A percentile compares a stretch with the other conserved stretches of the same genome.
These are phyloP conservation scores for Formica aserva DNA, from an alignment of 2,888 invertebrate species.

Conservation along the genomic window DNA sequence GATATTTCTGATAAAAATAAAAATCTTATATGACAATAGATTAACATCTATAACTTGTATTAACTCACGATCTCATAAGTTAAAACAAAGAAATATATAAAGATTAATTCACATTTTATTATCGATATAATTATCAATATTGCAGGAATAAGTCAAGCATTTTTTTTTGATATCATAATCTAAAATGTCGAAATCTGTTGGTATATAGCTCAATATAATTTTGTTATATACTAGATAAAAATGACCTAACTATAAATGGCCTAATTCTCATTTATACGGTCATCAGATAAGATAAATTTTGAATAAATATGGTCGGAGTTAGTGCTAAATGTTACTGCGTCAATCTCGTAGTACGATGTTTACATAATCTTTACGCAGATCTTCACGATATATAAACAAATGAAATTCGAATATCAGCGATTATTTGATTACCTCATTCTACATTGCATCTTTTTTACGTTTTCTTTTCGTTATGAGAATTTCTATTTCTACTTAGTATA, in stretches of 20 bases:
- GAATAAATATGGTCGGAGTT: background rate
- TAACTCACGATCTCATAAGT: background rate
- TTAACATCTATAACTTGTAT: background rate
- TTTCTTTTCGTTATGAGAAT: background rate
- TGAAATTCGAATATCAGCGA: background rate
- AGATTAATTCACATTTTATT: background rate
- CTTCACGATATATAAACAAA: background rate
- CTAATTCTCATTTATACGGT: background rate
- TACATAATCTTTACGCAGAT: conserved; percentile 15
- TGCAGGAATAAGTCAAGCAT: background rate
- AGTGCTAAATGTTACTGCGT: background rate
- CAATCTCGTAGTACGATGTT: background rate
- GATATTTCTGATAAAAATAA: conserved; percentile 6
- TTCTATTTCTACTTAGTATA: background rate
- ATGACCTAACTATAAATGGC: background rate
- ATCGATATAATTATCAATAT: background rate
- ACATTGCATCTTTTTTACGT: background rate
- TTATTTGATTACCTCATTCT: background rate
- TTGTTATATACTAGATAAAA: background rate
- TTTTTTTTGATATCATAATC: background rate
- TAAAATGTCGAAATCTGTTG: background rate
- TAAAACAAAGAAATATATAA: background rate
- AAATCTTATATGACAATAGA: conserved; percentile 19
- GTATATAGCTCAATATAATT: background rate
- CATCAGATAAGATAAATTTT: conserved; percentile 6